A percentile compares a stretch with the other conserved stretches of the same genome.
These are phyloP conservation scores for Drosophila funebris DNA, from an alignment of 1,140 invertebrate genomes.

Conservation along the genomic window DNA sequence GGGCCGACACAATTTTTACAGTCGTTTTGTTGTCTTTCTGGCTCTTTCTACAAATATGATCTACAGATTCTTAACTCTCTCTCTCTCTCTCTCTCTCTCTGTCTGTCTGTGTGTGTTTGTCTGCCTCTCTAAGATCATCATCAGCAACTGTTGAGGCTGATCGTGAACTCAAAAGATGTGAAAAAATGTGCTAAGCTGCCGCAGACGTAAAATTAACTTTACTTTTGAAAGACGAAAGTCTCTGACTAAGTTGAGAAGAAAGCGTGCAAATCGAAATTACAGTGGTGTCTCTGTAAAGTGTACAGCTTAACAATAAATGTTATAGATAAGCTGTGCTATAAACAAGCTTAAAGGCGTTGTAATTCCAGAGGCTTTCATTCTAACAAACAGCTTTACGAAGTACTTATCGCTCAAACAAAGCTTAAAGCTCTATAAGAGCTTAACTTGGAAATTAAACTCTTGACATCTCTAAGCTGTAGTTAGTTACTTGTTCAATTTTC, in stretches of 20 bases:
- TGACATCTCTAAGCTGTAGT: too few relatives aligned
- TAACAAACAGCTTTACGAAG: too few relatives aligned
- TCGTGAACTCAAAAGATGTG: slow-evolving; percentile 72
- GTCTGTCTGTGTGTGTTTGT: not conserved
- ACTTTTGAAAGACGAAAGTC: slow-evolving; percentile 41
- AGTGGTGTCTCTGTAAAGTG: not conserved
- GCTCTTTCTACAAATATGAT: not conserved
- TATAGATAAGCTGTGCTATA: not conserved
- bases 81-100: slow-evolving; percentile 14
- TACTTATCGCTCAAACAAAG: too few relatives aligned
- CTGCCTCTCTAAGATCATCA: not conserved
- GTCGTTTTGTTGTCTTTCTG: slow-evolving; percentile 17
- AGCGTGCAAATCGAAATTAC: slow-evolving; percentile 69
- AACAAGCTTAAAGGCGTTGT: too few relatives aligned
- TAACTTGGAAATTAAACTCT: too few relatives aligned
- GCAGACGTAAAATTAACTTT: slow-evolving; percentile 33
- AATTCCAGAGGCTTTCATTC: too few relatives aligned
- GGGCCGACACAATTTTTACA: slow-evolving; percentile 36
- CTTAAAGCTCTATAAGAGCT: too few relatives aligned
- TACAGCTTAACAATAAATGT: not conserved
- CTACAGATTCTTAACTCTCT: slow-evolving; percentile 5
- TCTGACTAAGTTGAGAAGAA: slow-evolving; percentile 62
- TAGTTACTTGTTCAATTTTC: too few relatives aligned
- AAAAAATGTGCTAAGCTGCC: slow-evolving; percentile 72
- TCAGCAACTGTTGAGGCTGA: slow-evolving; percentile 37